phyloP scores from a whole-genome alignment of 2,797 vertebrate genomes.

The Darevskia mixta region DNA sequence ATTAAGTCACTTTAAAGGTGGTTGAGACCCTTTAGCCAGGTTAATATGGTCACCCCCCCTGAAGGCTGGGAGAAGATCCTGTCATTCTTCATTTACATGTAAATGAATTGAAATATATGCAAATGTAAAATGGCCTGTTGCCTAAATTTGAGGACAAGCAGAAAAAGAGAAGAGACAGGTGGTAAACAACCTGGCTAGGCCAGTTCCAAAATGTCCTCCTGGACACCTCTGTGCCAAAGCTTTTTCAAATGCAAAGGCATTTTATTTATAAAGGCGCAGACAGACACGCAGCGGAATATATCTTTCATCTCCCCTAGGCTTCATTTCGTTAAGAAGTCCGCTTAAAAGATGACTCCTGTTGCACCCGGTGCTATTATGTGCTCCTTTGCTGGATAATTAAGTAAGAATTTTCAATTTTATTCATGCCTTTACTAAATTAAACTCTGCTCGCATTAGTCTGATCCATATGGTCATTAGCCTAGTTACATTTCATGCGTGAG shows the following conservation, averaged over 20 bases:
- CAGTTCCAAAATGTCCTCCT: slow-evolving; percentile 9
- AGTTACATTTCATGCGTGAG: slow-evolving; percentile 66
- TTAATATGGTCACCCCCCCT: background rate
- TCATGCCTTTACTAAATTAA: slow-evolving; percentile 58
- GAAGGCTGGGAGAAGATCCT: too few species aligned
- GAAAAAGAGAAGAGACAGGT: background rate
- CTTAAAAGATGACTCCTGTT: slow-evolving; percentile 58
- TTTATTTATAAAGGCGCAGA: background rate
- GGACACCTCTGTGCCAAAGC: background rate
- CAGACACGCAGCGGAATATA: background rate
- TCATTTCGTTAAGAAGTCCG: slow-evolving; percentile 18
- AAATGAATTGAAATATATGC: slow-evolving; percentile 28
- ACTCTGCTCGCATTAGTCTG: slow-evolving; percentile 58
- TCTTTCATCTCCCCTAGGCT: slow-evolving; percentile 25
- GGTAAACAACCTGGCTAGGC: background rate
- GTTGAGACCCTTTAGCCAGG: background rate
- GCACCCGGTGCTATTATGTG: slow-evolving; percentile 41
- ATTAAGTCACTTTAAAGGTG: background rate
- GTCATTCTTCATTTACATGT: slow-evolving; percentile 9
- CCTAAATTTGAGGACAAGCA: background rate
- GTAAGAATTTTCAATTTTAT: slow-evolving; percentile 35
- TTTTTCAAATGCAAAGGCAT: slow-evolving; percentile 18
- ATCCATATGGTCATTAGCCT: slow-evolving; percentile 72
- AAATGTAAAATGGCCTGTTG: slow-evolving; percentile 1
- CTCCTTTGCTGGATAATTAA: slow-evolving; percentile 62